phyloP scores from a whole-genome alignment of 2,113 vertebrate species.

The Neolamprologus toae region DNA sequence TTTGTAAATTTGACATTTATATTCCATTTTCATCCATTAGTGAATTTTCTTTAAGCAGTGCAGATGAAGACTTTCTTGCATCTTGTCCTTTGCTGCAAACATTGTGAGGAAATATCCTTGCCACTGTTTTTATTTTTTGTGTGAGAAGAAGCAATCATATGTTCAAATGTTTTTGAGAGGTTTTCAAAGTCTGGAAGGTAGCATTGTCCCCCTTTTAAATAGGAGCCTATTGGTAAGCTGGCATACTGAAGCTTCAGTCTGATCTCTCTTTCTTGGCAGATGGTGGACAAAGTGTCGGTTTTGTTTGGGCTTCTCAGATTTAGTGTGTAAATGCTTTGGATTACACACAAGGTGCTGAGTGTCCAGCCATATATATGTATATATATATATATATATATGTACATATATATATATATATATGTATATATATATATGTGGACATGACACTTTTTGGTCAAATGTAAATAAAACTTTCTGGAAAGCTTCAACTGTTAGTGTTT shows the following conservation, averaged over 20 bases:
- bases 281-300: not conserved
- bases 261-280: not conserved
- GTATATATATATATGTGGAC: rapidly evolving
- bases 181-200: not conserved
- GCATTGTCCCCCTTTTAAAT: not conserved
- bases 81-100: not conserved
- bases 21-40: not conserved
- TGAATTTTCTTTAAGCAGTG: not conserved
- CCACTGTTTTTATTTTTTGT: not conserved
- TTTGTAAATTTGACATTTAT: not conserved
- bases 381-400: rapidly evolving
- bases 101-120: not conserved
- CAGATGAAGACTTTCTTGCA: not conserved
- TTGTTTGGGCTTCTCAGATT: conserved; percentile 10
- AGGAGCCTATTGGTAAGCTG: not conserved
- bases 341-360: not conserved
- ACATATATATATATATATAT: rapidly evolving
- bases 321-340: not conserved
- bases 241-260: not conserved
- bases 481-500: not conserved
- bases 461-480: not conserved
- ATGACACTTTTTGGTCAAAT: not conserved
- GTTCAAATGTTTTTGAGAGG: not conserved
- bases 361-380: rapidly evolving
- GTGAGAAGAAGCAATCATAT: not conserved